A percentile compares a stretch with the other conserved stretches of the same genome.
These are phyloP conservation scores for Nymphalis c-album DNA, from an alignment of 2,888 invertebrate species.

Conservation along the genomic window DNA sequence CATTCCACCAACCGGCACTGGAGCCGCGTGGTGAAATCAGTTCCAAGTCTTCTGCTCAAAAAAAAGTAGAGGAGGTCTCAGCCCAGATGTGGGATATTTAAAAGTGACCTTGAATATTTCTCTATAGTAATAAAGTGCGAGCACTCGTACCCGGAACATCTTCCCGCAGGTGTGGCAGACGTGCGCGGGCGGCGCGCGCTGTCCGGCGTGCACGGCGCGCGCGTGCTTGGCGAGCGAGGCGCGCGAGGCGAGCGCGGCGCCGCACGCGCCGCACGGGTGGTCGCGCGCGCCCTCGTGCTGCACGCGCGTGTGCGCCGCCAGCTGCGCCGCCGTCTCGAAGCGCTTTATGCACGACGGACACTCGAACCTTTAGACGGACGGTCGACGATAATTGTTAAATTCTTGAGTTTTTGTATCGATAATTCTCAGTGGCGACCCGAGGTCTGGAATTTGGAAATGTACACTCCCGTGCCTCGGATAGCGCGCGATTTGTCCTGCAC, in stretches of 20 bases:
- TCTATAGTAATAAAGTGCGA: neutral
- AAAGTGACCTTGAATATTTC: no score
- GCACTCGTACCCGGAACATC: constrained; percentile 60
- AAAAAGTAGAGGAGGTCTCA: no score
- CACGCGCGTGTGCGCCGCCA: constrained; percentile 53
- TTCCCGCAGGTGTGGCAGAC: constrained; percentile 70
- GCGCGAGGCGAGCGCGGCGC: constrained; percentile 62
- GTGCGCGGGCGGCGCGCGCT: constrained; percentile 51
- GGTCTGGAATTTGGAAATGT: no score
- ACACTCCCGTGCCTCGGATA: no score
- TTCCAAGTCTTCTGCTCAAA: no score
- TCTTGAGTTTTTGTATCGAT: no score
- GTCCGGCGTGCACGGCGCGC: constrained; percentile 53
- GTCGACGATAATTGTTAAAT: no score
- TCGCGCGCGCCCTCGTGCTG: constrained; percentile 68
- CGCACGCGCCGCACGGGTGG: constrained; percentile 66
- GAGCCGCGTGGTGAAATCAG: no score
- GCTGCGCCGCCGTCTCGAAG: constrained; percentile 46
- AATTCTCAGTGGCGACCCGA: no score
- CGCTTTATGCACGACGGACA: constrained; percentile 61
- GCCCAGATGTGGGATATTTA: no score
- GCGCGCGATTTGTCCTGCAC: no score
- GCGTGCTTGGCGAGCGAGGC: constrained; percentile 60
- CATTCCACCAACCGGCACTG: no score
- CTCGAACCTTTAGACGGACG: constrained; percentile 46